Evolutionary conservation across 2,888 invertebrate species (phyloP).

Genomic region (Anarsia innoxiella): DNA sequence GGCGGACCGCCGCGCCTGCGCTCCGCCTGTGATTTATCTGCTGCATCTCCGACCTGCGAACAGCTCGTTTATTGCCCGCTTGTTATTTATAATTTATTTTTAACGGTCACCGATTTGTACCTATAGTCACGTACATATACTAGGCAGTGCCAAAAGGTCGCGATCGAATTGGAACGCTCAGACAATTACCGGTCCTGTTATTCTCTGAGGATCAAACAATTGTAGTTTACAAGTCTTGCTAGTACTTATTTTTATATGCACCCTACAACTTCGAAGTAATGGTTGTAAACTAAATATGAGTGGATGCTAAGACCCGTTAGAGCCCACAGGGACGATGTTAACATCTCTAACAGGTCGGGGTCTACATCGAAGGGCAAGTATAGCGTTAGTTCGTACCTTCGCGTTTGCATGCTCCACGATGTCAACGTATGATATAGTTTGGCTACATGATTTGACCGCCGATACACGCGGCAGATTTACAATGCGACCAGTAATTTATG

Average conservation of each 20-base stretch:
- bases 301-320: conserved; percentile 5
- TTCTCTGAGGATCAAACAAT: conserved; percentile 4
- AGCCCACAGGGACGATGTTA: conserved; percentile 6
- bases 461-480: conserved; percentile 69
- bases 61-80: conserved; percentile 69
- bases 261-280: background rate
- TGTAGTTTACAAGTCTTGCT: background rate
- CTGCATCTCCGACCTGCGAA: conserved; percentile 69
- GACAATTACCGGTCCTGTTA: conserved; percentile 10
- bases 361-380: conserved; percentile 1
- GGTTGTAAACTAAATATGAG: too few species aligned
- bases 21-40: conserved; percentile 63
- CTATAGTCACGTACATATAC: conserved; percentile 19
- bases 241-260: background rate
- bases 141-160: conserved; percentile 10
- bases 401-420: conserved; percentile 25
- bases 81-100: conserved; percentile 76
- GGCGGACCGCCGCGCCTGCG: conserved; percentile 27
- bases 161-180: conserved; percentile 6
- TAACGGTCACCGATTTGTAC: conserved; percentile 70
- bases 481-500: conserved; percentile 67
- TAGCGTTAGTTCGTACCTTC: conserved; percentile 15
- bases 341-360: conserved; percentile 6
- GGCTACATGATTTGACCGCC: conserved; percentile 62
- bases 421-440: conserved; percentile 55